phyloP scores from a whole-genome alignment of 2,113 vertebrate genomes.

The Takifugu bimaculatus region DNA sequence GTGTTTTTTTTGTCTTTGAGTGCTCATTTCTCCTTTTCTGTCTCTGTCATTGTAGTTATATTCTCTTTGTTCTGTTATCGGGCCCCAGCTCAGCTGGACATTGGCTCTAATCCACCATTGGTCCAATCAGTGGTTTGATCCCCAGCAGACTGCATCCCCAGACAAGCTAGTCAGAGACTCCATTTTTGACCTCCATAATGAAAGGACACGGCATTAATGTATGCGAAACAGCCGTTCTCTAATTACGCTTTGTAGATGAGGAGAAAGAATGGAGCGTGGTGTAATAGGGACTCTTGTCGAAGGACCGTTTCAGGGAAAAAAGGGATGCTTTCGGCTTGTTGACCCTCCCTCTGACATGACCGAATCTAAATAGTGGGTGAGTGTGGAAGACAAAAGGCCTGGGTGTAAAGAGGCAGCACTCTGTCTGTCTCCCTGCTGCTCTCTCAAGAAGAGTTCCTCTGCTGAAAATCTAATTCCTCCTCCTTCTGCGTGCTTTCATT shows the following conservation, averaged over 20 bases:
- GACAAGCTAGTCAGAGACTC: conserved; percentile 5
- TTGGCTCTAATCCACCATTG: not conserved
- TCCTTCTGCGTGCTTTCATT: conserved; percentile 42
- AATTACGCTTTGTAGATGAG: conserved; percentile 41
- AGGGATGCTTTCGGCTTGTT: conserved; percentile 25
- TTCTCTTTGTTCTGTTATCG: too few relatives aligned
- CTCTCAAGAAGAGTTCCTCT: conserved; percentile 28
- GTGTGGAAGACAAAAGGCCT: conserved; percentile 15
- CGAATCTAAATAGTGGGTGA: conserved; percentile 18
- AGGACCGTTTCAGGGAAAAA: conserved; percentile 7
- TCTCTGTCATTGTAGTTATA: too few relatives aligned
- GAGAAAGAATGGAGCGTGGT: not conserved
- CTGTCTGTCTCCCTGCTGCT: not conserved
- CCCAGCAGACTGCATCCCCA: too few relatives aligned
- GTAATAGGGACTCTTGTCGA: conserved; percentile 5
- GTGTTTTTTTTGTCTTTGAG: too few relatives aligned
- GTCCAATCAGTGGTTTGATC: conserved; percentile 1
- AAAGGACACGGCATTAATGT: conserved; percentile 35
- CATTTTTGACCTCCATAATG: conserved; percentile 28
- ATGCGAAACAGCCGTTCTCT: conserved; percentile 31
- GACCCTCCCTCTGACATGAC: conserved; percentile 19
- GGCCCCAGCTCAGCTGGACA: too few relatives aligned
- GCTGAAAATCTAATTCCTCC: conserved; percentile 29
- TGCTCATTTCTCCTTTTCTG: too few relatives aligned
- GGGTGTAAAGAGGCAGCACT: conserved; percentile 15